These are phyloP conservation scores for Mus spicilegus DNA, from an alignment of 2,113 vertebrate genomes.

Conservation along the genomic window DNA sequence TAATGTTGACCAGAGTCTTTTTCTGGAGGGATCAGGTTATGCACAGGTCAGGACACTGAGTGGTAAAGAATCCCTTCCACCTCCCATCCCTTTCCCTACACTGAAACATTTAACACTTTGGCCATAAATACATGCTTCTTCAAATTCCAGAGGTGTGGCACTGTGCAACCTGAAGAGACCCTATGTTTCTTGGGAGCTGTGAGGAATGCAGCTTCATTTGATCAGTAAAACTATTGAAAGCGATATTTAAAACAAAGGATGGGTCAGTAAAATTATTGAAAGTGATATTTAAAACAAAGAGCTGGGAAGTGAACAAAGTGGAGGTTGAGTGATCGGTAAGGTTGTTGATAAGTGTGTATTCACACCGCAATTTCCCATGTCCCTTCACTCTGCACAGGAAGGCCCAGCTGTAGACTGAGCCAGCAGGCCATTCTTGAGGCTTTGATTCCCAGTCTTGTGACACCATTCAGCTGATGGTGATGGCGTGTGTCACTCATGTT, in stretches of 20 bases:
- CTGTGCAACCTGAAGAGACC: not conserved
- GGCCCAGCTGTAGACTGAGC: slow-evolving; percentile 71
- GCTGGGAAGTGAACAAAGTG: not conserved
- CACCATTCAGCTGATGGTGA: slow-evolving; percentile 83
- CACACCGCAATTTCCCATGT: slow-evolving; percentile 76
- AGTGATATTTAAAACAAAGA: slow-evolving; percentile 53
- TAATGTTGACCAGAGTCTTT: not conserved
- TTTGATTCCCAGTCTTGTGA: slow-evolving; percentile 81
- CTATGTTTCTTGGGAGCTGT: slow-evolving; percentile 32
- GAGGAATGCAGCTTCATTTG: slow-evolving; percentile 36
- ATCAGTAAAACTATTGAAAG: slow-evolving; percentile 59
- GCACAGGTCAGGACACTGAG: not conserved
- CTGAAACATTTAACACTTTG: slow-evolving; percentile 49
- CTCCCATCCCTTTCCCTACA: not conserved
- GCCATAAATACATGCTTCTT: slow-evolving; percentile 58
- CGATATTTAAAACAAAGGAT: slow-evolving; percentile 54
- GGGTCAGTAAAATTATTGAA: slow-evolving; percentile 53
- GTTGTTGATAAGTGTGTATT: slow-evolving; percentile 55
- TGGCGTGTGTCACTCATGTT: slow-evolving; percentile 85
- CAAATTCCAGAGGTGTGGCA: slow-evolving; percentile 65
- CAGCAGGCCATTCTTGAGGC: slow-evolving; percentile 74
- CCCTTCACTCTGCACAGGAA: slow-evolving; percentile 72
- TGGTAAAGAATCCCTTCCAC: not conserved
- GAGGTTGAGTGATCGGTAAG: not conserved
- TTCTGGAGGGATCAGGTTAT: not conserved